Evolutionary conservation across 2,888 invertebrate species (phyloP).

Genomic region (Frankliniella intonsa): DNA sequence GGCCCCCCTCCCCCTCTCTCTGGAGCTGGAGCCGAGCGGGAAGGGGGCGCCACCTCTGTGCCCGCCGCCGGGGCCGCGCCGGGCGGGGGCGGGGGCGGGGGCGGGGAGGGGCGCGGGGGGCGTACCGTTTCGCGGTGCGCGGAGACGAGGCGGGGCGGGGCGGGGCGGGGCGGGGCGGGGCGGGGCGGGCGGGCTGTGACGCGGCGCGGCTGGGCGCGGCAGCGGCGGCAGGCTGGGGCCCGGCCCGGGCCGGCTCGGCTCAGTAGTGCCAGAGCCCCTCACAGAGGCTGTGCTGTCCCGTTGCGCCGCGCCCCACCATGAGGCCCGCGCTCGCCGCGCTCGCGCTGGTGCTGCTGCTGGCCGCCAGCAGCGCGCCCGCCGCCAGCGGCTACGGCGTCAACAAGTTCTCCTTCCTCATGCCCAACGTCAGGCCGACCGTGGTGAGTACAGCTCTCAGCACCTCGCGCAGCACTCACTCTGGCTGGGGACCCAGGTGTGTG

Average conservation of each 20-base stretch:
- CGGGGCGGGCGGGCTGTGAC: neutral
- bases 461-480: no score
- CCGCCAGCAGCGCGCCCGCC: neutral
- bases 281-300: neutral
- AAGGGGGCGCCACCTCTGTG: no score
- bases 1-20: neutral
- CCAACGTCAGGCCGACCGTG: conserved; percentile 70
- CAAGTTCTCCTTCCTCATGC: conserved; percentile 73
- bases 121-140: neutral
- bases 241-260: no score
- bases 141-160: neutral
- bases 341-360: neutral
- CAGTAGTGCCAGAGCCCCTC: neutral
- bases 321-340: neutral
- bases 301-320: neutral
- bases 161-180: neutral
- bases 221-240: neutral
- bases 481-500: no score
- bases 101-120: neutral
- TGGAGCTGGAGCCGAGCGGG: neutral
- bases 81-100: neutral
- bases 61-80: neutral
- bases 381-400: conserved; percentile 43
- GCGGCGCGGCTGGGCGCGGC: neutral
- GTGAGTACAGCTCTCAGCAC: no score